phyloP scores from a whole-genome alignment of 2,888 invertebrate genomes.

The Nowickia ferox region DNA sequence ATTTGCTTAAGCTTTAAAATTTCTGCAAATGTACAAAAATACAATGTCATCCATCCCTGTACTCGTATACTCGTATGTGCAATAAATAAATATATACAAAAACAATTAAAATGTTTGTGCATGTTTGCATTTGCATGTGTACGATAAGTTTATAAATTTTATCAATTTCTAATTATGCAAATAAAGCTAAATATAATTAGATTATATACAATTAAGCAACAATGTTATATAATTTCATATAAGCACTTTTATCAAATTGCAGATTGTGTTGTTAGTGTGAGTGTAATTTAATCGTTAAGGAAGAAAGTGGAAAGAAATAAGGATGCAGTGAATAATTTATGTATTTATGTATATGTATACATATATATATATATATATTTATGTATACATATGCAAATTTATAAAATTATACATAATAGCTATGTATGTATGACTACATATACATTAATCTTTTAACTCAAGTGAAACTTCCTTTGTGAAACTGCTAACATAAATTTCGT shows the following conservation, averaged over 20 bases:
- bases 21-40: constrained; percentile 8
- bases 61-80: background rate
- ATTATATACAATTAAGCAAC: constrained; percentile 68
- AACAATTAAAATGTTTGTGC: constrained; percentile 20
- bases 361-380: too few species aligned
- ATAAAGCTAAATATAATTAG: constrained; percentile 78
- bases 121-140: constrained; percentile 4
- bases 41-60: constrained; percentile 14
- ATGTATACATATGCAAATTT: too few species aligned
- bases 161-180: constrained; percentile 78
- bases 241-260: background rate
- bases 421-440: too few species aligned
- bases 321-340: background rate
- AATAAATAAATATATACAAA: background rate
- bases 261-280: background rate
- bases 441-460: too few species aligned
- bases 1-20: constrained; percentile 27
- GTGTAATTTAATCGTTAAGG: background rate
- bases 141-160: constrained; percentile 67
- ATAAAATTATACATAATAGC: background rate
- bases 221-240: constrained; percentile 13
- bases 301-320: background rate
- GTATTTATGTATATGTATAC: too few species aligned
- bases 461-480: too few species aligned
- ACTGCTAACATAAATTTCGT: too few species aligned